Base-by-base conservation (phyloP, 2,113 vertebrate genomes). In the Nycticorax nycticorax region DNA sequence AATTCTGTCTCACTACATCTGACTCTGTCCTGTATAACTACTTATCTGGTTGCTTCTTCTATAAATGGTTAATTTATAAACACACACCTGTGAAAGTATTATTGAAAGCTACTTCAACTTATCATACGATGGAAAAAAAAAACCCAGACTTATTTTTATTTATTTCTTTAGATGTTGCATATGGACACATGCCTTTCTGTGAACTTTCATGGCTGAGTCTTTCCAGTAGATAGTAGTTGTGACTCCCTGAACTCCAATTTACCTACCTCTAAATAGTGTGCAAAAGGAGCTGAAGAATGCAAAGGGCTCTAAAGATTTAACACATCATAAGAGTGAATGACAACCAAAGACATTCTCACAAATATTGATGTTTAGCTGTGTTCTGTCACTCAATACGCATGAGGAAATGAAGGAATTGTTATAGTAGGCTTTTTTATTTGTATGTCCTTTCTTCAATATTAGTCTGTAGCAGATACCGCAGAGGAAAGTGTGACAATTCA, bases 291-390 rank as follows among this genome's bases (percentile, higher is more conserved):
- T 26, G 41, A 73, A 60, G 33, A 74, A 14, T 19, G 20, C 8
- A 56, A 79, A 53, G n/a, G 33, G 12, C 45, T 45, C 3, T 39
- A 30, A 86, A 68, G 5, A 37, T 52, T 77, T 26, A 77, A 37
- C 3, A 22, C 7, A 56, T 12, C 0, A 3, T 37, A 48, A 48
- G 4, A 74, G 1, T 24, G 10, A 52, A 45, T 26, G 26, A 2
- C 15, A 67, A 14, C 74, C 28, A 56, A 66, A 62, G 30, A 17
- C 7, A 13, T 50, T 35, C 6, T 56, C 8, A 52, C 19, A 37
- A 18, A 33, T 68, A 59, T 35, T 64, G 5, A 55, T 8, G 8
- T 11, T 64, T 73, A 64, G 14, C 5, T 63, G 26, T 64, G 16
- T 5, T 64, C 53, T 69, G 8, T 35, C 73, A 63, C 24, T 76